Evolutionary conservation across 1,140 invertebrate genomes (phyloP).

Genomic region (Papilio xuthus): DNA sequence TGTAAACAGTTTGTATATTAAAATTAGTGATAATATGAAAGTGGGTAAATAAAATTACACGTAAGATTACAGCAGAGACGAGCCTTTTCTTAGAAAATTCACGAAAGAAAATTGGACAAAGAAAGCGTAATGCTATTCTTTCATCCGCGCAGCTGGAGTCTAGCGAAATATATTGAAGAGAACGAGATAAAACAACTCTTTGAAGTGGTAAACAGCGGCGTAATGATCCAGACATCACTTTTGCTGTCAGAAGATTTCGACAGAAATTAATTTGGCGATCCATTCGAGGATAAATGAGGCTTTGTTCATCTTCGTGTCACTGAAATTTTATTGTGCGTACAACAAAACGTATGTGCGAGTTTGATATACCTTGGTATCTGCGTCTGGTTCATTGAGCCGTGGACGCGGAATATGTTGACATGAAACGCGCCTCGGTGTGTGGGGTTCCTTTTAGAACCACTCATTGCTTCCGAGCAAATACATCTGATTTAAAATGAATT

Average conservation of each 20-base stretch:
- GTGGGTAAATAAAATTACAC: conserved; percentile 23
- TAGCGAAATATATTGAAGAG: conserved; percentile 38
- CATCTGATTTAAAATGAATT: not conserved
- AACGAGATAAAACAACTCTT: conserved; percentile 36
- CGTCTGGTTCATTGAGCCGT: conserved; percentile 36
- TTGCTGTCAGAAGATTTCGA: conserved; percentile 27
- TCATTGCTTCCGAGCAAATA: not conserved
- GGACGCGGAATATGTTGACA: not conserved
- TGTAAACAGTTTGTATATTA: not conserved
- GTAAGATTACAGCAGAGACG: not conserved
- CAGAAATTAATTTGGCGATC: conserved; percentile 26
- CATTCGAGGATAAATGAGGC: not conserved
- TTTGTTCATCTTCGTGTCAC: conserved; percentile 21
- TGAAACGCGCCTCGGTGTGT: not conserved
- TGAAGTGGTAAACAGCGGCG: conserved; percentile 27
- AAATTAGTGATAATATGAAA: not conserved
- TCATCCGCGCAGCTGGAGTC: conserved; percentile 43
- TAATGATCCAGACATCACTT: conserved; percentile 27
- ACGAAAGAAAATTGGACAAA: conserved; percentile 36
- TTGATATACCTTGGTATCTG: conserved; percentile 3
- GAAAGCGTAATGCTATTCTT: conserved; percentile 46
- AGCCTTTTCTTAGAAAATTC: conserved; percentile 12
- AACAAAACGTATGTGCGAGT: conserved; percentile 12
- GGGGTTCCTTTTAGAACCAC: not conserved
- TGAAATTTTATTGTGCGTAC: conserved; percentile 29